A percentile compares a stretch with the other conserved stretches of the same genome.
These are phyloP conservation scores for Antheraea mylitta DNA, from an alignment of 1,140 invertebrate species.

Conservation along the genomic window DNA sequence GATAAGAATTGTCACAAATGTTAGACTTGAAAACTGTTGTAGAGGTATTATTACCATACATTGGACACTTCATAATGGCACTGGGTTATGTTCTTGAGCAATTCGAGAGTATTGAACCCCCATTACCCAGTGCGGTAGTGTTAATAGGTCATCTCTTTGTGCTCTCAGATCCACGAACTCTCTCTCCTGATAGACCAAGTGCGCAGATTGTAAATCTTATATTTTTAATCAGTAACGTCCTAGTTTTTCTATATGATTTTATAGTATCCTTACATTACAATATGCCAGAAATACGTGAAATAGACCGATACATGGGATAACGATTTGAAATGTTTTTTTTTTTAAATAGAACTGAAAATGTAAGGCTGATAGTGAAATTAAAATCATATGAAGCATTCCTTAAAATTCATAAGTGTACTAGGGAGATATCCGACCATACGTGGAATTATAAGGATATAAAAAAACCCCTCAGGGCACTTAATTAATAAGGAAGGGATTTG, in stretches of 20 bases:
- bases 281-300: constrained; percentile 27
- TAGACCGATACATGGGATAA: constrained; percentile 29
- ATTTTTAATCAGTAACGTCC: constrained; percentile 48
- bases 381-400: background rate
- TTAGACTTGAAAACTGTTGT: constrained; percentile 31
- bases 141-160: constrained; percentile 56
- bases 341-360: background rate
- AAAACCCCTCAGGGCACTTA: constrained; percentile 30
- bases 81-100: constrained; percentile 59
- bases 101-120: constrained; percentile 38
- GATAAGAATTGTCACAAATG: constrained; percentile 28
- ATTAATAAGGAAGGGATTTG: constrained; percentile 34
- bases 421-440: constrained; percentile 5
- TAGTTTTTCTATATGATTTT: constrained; percentile 51
- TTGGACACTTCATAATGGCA: constrained; percentile 59
- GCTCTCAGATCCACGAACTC: constrained; percentile 43
- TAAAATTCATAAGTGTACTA: background rate
- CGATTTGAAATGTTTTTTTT: no score
- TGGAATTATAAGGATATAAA: constrained; percentile 34
- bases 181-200: constrained; percentile 39
- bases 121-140: constrained; percentile 52
- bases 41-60: constrained; percentile 46
- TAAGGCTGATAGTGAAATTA: background rate
- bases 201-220: constrained; percentile 47
- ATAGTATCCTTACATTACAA: constrained; percentile 28